A percentile compares a stretch with the other conserved stretches of the same genome.
Evolutionary conservation across 2,797 vertebrate species (phyloP).

Genomic region (Eospalax fontanierii): DNA sequence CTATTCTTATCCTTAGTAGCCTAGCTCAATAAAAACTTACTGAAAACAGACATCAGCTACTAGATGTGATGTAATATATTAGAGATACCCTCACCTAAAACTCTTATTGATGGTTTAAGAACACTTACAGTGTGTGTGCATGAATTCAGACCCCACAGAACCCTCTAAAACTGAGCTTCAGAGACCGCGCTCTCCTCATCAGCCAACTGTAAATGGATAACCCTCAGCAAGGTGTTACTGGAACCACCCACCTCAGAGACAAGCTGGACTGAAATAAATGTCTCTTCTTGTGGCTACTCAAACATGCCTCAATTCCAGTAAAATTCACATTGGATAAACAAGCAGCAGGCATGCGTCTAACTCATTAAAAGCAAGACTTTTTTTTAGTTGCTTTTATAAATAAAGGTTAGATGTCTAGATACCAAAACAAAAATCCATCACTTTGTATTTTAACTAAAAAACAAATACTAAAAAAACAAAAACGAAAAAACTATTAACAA

Average conservation of each 20-base stretch:
- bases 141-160: neutral
- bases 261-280: neutral
- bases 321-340: constrained; percentile 57
- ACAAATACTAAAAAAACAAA: too few species aligned
- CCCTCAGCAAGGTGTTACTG: neutral
- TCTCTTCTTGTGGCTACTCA: constrained; percentile 42
- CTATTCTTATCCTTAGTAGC: constrained; percentile 27
- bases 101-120: constrained; percentile 2
- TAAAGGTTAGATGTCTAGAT: constrained; percentile 31
- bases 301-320: constrained; percentile 41
- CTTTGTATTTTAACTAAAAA: neutral
- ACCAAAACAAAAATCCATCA: neutral
- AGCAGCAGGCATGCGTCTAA: neutral
- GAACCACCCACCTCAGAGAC: neutral
- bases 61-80: neutral
- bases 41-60: neutral
- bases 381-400: constrained; percentile 56
- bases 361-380: constrained; percentile 40
- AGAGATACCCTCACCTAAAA: constrained; percentile 35
- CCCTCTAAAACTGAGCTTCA: constrained; percentile 38
- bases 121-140: constrained; percentile 30
- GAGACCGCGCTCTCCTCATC: constrained; percentile 32
- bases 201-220: constrained; percentile 60
- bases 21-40: constrained; percentile 20
- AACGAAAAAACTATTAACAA: neutral